A percentile compares a stretch with the other conserved stretches of the same genome.
phyloP scores from a whole-genome alignment of 2,888 invertebrate genomes.

The Thysanoteuthis rhombus region DNA sequence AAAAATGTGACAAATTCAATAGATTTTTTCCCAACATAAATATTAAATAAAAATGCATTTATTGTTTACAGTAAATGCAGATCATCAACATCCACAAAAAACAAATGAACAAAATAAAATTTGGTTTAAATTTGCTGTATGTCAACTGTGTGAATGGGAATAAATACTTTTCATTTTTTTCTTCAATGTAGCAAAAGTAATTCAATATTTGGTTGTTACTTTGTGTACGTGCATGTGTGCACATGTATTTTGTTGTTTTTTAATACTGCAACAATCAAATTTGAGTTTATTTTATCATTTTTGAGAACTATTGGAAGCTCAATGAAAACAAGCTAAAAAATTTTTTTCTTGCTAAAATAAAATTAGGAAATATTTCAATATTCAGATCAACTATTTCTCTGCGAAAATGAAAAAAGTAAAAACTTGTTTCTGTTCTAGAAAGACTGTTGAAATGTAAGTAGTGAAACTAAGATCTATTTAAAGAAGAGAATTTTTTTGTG shows the following conservation, averaged over 20 bases:
- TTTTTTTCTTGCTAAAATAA: not conserved
- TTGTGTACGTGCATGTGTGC: not conserved
- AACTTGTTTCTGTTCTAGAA: not conserved
- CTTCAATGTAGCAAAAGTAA: not conserved
- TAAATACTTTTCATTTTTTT: not conserved
- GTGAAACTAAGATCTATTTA: not conserved
- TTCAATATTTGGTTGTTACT: not conserved
- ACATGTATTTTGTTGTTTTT: not conserved
- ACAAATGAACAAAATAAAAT: not conserved
- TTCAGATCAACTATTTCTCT: not conserved
- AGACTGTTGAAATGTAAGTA: not conserved
- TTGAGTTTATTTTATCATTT: not conserved
- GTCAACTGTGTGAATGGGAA: not conserved
- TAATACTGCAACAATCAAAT: not conserved
- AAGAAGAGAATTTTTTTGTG: not conserved
- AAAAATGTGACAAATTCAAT: not conserved
- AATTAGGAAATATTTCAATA: slow-evolving; percentile 1
- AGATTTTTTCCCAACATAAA: not conserved
- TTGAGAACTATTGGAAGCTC: not conserved
- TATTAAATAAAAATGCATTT: not conserved
- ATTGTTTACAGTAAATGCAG: not conserved
- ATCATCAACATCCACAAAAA: not conserved
- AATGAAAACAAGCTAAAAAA: not conserved
- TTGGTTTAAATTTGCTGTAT: not conserved
- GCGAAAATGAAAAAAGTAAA: not conserved